Evolutionary conservation across 2,797 vertebrate genomes (phyloP).

Genomic region (Sebastes trivittatus): DNA sequence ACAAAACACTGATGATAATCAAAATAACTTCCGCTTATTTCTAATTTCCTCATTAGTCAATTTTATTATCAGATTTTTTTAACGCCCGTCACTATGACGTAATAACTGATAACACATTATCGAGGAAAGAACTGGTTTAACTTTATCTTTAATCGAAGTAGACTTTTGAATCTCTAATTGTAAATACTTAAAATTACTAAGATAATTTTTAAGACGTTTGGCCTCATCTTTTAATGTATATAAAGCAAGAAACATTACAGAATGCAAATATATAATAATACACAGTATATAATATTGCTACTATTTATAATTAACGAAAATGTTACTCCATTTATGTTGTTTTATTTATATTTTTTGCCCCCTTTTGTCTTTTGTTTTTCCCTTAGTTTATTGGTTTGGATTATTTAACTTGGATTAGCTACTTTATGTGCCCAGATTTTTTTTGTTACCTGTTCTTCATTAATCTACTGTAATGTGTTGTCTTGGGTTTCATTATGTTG

Average conservation of each 20-base stretch:
- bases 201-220: neutral
- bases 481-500: neutral
- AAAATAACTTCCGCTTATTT: neutral
- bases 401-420: too few species aligned
- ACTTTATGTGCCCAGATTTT: too few species aligned
- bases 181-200: neutral
- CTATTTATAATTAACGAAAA: too few species aligned
- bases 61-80: neutral
- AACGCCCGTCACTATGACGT: neutral
- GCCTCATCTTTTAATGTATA: neutral
- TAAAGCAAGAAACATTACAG: neutral
- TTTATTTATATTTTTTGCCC: neutral
- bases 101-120: neutral
- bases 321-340: too few species aligned
- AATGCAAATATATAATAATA: too few species aligned
- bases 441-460: too few species aligned
- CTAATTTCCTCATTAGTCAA: too few species aligned
- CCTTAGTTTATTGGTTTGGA: too few species aligned
- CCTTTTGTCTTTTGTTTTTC: neutral
- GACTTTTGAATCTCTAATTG: neutral
- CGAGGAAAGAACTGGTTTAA: neutral
- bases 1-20: neutral
- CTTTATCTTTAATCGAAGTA: neutral
- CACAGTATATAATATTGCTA: too few species aligned
- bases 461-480: too few species aligned